Conservation (phyloP, 23 tunicate genomes). For the Trididemnum miniatum region DNA sequence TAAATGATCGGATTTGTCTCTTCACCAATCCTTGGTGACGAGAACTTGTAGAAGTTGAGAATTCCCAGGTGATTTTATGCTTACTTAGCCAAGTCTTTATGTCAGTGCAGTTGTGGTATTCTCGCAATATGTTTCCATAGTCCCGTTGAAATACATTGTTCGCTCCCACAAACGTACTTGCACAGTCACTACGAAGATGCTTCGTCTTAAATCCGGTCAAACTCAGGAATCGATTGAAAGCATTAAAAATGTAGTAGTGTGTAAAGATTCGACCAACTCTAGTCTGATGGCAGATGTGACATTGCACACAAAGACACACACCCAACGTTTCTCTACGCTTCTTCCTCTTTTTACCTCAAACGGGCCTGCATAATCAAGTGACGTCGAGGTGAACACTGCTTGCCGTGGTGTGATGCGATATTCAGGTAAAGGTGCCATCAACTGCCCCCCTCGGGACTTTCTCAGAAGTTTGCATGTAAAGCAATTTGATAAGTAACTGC, state of each 20-base stretch:
- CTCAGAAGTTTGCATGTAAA: too few species aligned
- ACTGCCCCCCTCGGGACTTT: too few species aligned
- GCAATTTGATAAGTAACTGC: too few species aligned
- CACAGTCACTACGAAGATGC: background rate
- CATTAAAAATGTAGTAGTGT: background rate
- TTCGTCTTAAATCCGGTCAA: background rate
- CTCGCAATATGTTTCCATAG: background rate
- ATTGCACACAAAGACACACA: too few species aligned
- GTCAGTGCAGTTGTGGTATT: background rate
- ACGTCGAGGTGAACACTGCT: too few species aligned
- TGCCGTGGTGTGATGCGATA: too few species aligned
- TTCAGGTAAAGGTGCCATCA: too few species aligned
- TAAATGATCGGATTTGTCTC: background rate
- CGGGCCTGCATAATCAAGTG: too few species aligned
- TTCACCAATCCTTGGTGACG: background rate
- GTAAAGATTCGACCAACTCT: background rate
- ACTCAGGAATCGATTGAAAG: background rate
- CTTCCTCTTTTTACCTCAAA: too few species aligned
- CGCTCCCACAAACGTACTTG: background rate
- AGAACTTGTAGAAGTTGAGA: background rate
- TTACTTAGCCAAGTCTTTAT: background rate
- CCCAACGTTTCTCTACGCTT: too few species aligned
- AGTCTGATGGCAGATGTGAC: background rate
- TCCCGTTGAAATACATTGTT: background rate
- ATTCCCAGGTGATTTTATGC: background rate